phyloP scores from a whole-genome alignment of 1,140 invertebrate genomes.

The Drosophila insularis region DNA sequence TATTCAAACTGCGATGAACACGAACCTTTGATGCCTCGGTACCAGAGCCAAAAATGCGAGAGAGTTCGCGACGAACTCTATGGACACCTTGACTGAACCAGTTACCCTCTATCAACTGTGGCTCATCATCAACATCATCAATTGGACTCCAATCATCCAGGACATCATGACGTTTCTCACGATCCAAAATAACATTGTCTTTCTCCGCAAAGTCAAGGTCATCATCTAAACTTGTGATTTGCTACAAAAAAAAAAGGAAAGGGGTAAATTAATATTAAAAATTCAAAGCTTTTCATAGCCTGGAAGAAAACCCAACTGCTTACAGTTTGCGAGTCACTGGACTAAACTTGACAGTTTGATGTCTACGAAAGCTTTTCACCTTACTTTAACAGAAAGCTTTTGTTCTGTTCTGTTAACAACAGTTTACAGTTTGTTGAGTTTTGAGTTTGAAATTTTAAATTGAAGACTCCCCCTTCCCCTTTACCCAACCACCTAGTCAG shows the following conservation, averaged over 20 bases:
- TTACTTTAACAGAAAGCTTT: neutral
- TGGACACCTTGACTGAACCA: slow-evolving; percentile 61
- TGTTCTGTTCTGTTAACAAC: neutral
- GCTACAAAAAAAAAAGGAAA: slow-evolving; percentile 35
- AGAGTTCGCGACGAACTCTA: slow-evolving; percentile 70
- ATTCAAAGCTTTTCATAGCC: neutral
- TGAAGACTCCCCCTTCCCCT: no score
- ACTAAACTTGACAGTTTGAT: neutral
- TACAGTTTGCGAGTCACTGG: neutral
- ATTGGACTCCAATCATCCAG: slow-evolving; percentile 6
- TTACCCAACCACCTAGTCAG: no score
- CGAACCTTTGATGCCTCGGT: slow-evolving; percentile 11
- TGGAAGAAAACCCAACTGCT: no score
- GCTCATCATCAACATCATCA: slow-evolving; percentile 19
- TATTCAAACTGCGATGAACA: neutral
- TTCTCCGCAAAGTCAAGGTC: slow-evolving; percentile 35
- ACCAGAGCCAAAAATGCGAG: slow-evolving; percentile 53
- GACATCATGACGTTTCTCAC: neutral
- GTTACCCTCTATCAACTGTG: slow-evolving; percentile 27
- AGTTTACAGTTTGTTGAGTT: no score
- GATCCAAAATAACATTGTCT: slow-evolving; percentile 1
- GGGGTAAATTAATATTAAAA: neutral
- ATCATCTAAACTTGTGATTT: slow-evolving; percentile 52
- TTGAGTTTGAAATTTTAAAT: no score
- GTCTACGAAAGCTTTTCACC: neutral